Base-by-base conservation (phyloP, 2,888 invertebrate species). In the Habrosyne pyritoides region DNA sequence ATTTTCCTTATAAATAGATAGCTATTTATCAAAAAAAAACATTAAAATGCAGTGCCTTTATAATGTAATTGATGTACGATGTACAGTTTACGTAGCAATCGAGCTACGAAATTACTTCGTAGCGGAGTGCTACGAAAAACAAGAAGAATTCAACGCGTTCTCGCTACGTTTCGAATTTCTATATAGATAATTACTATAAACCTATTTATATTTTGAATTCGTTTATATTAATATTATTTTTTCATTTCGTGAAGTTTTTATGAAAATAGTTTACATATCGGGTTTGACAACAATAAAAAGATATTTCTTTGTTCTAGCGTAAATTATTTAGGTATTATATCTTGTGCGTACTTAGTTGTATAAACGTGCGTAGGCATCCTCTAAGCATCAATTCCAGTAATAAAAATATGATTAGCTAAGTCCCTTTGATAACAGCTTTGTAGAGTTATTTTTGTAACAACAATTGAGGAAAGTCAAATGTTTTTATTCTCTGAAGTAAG, bases 401-500 rank as follows among this genome's bases (percentile, higher is more conserved):
- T 36, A 26, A 28, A 49, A 21, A 28, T 49, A 28, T 49, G 48
- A 33, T 1, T 4, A 36, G 36, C 14, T 49, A 28, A 30, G 49
- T 50, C 14, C 8, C 18, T 28, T 18, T 10, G 47, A 47, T 7
- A 22, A 10, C 6, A 47, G 47, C 21, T 47, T 47, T 47, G 47
- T 5, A 21, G 8, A 47, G 47, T 21, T 22, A 28, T 50, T 28
- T 50, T 50, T 21, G 21, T 30, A 24, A 28, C 50, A 18, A 50
- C 28, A 50, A 30, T 50, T 50, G 30, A 26, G 28, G 28, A 28
- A 28, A 28, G 12, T 49, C 49, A 24, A 42, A 49, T 28, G 28
- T 18, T 50, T 50, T 28, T 50, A 50, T 30, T 21, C 50, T 28
- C 50, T 50, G 21, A 50, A 50, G 50, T 50, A 50, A 28, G 12